A percentile compares a stretch with the other conserved stretches of the same genome.
Conservation (phyloP, 2,888 invertebrate genomes). For the Hypena proboscidalis region DNA sequence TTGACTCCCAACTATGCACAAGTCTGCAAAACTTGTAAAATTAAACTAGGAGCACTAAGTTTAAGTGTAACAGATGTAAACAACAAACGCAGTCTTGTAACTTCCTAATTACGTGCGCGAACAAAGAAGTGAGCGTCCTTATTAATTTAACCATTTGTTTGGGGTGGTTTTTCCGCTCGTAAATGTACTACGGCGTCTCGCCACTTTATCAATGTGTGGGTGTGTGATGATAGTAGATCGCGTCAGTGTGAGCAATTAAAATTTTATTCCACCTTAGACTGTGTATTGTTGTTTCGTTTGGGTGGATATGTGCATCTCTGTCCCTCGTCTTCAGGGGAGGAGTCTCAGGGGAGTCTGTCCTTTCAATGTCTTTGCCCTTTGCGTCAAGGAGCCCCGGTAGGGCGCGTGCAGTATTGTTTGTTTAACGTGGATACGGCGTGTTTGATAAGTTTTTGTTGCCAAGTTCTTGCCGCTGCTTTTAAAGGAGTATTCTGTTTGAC, state of each 20-base stretch:
- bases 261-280: slow-evolving; percentile 84
- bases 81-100: slow-evolving; percentile 49
- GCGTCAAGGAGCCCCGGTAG: slow-evolving; percentile 80
- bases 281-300: slow-evolving; percentile 61
- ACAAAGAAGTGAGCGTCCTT: slow-evolving; percentile 73
- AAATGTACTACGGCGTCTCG: slow-evolving; percentile 68
- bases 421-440: slow-evolving; percentile 63
- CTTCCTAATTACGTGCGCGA: slow-evolving; percentile 60
- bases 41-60: slow-evolving; percentile 9
- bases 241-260: slow-evolving; percentile 83
- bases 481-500: slow-evolving; percentile 1
- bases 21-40: slow-evolving; percentile 1
- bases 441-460: slow-evolving; percentile 46
- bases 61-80: slow-evolving; percentile 36
- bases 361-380: slow-evolving; percentile 87
- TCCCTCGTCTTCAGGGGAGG: slow-evolving; percentile 82
- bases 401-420: slow-evolving; percentile 69
- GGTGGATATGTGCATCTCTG: slow-evolving; percentile 64
- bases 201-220: slow-evolving; percentile 60
- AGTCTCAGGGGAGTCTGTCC: slow-evolving; percentile 88
- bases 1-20: too few relatives aligned
- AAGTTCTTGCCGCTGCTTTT: slow-evolving; percentile 4
- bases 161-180: slow-evolving; percentile 78
- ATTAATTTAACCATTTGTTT: slow-evolving; percentile 80
- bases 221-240: slow-evolving; percentile 55